Conservation (phyloP, 2,888 invertebrate genomes). For the Meteorus colon region DNA sequence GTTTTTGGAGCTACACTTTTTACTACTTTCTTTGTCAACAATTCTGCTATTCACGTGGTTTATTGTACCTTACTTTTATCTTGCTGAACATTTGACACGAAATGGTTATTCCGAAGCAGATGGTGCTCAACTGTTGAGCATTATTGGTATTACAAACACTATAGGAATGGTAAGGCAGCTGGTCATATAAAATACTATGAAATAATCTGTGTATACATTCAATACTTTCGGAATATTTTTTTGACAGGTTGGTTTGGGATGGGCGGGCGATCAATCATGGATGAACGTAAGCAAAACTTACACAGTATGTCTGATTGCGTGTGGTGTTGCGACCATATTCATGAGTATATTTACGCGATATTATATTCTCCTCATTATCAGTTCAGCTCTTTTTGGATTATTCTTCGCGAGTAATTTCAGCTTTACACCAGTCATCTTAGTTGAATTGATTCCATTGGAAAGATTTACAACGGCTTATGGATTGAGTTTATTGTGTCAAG, state of each 20-base stretch:
- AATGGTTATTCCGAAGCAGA: conserved; percentile 82
- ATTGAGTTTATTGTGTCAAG: conserved; percentile 90
- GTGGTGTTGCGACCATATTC: conserved; percentile 78
- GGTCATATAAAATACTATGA: background rate
- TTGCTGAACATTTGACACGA: conserved; percentile 87
- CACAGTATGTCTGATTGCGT: conserved; percentile 83
- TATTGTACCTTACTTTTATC: conserved; percentile 96
- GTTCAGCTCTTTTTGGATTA: conserved; percentile 85
- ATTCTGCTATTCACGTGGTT: conserved; percentile 94
- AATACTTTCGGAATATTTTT: conserved; percentile 36
- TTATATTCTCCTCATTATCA: conserved; percentile 75
- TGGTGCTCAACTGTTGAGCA: conserved; percentile 86
- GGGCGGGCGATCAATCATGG: conserved; percentile 90
- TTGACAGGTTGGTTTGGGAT: conserved; percentile 84
- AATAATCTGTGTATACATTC: conserved; percentile 12
- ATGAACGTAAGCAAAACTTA: conserved; percentile 89
- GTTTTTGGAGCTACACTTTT: conserved; percentile 85
- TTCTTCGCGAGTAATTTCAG: conserved; percentile 94
- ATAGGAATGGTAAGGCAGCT: conserved; percentile 84
- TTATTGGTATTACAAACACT: conserved; percentile 92
- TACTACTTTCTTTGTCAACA: conserved; percentile 88
- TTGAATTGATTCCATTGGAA: conserved; percentile 90
- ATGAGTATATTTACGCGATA: conserved; percentile 77
- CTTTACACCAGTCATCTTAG: conserved; percentile 91
- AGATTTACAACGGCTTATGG: conserved; percentile 96